These are phyloP conservation scores for Agelas oroides DNA, from an alignment of 37 sponge, comb jelly and placozoan species.

Conservation along the genomic window DNA sequence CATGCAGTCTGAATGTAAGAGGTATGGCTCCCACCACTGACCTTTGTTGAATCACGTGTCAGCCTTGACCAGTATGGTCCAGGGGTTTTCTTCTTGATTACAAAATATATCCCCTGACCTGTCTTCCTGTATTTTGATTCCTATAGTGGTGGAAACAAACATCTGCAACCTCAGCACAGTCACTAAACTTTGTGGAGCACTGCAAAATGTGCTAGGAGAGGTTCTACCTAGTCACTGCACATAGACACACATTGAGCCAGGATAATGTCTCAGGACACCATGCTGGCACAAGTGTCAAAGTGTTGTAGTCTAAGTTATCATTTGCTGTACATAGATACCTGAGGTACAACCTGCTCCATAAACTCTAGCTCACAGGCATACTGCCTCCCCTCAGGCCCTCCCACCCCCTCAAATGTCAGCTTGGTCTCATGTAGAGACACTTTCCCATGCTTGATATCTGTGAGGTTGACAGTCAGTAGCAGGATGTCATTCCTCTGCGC, in stretches of 20 bases:
- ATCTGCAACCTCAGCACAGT: no score
- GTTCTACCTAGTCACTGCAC: no score
- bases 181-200: no score
- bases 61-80: conserved; percentile 84
- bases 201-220: no score
- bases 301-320: no score
- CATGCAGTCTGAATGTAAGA: no score
- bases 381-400: conserved; percentile 33
- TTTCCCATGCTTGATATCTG: conserved; percentile 58
- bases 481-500: conserved; percentile 79
- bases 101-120: conserved; percentile 53
- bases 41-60: conserved; percentile 8
- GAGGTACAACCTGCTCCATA: conserved; percentile 59
- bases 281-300: no score
- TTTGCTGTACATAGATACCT: no score
- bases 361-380: conserved; percentile 66
- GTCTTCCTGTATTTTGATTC: conserved; percentile 74
- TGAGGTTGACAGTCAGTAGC: conserved; percentile 51
- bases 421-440: conserved; percentile 41
- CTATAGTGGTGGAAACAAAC: no score
- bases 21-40: no score
- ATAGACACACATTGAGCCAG: no score
- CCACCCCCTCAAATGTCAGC: conserved; percentile 55
- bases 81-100: conserved; percentile 75
- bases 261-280: no score